These are phyloP conservation scores for Metopia argyrocephala DNA, from an alignment of 2,888 invertebrate species.

Conservation along the genomic window DNA sequence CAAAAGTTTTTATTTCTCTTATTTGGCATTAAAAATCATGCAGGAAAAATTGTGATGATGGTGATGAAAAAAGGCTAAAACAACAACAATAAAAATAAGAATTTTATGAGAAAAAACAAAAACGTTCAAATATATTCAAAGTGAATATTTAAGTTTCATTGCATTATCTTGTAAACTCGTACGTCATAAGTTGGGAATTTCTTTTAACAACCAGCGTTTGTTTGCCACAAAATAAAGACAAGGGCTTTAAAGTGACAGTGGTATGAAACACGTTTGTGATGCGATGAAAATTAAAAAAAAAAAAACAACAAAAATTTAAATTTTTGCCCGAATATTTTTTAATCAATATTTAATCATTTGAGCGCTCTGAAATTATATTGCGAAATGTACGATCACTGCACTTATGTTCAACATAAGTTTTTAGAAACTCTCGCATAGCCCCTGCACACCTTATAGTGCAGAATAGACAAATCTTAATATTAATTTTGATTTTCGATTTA, in stretches of 20 bases:
- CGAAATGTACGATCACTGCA: no score
- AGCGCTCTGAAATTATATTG: no score
- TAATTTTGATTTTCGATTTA: no score
- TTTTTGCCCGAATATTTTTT: no score
- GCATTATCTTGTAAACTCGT: constrained; percentile 44
- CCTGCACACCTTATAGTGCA: no score
- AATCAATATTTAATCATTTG: no score
- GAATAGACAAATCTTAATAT: no score
- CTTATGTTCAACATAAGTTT: no score
- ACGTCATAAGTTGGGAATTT: constrained; percentile 5
- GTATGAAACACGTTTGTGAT: not conserved
- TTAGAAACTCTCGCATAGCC: no score
- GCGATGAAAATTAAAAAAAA: not conserved
- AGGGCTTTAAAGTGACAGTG: constrained; percentile 17
- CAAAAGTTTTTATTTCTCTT: no score
- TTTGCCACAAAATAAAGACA: not conserved
- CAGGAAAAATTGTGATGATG: constrained; percentile 20
- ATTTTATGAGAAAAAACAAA: not conserved
- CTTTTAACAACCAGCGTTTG: not conserved
- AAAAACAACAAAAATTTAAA: not conserved
- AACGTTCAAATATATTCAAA: constrained; percentile 44
- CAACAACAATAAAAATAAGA: constrained; percentile 25
- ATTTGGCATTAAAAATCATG: constrained; percentile 38
- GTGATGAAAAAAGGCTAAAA: not conserved
- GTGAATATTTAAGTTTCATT: constrained; percentile 57